Evolutionary conservation across 2,888 invertebrate genomes (phyloP).

Genomic region (Conops quadrifasciatus): DNA sequence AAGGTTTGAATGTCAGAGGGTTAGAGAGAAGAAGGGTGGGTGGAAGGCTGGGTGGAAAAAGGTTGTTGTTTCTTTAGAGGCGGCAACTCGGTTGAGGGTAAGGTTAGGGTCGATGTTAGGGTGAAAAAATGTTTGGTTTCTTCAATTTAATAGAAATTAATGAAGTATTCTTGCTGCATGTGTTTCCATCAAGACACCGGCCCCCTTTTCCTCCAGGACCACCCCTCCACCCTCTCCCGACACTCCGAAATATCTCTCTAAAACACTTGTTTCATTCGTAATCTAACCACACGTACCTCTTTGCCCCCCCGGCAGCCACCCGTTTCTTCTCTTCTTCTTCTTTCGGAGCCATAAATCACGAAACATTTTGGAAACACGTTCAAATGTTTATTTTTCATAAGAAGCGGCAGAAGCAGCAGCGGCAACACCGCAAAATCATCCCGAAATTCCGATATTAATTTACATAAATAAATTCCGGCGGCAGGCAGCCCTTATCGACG

Average conservation of each 20-base stretch:
- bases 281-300: constrained; percentile 14
- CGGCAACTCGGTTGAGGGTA: too few relatives aligned
- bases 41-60: neutral
- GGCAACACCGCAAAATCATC: too few relatives aligned
- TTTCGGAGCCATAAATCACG: neutral
- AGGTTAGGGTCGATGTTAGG: neutral
- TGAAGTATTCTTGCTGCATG: constrained; percentile 32
- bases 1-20: neutral
- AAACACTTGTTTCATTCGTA: too few relatives aligned
- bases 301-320: neutral
- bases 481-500: too few relatives aligned
- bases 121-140: constrained; percentile 31
- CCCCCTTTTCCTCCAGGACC: neutral
- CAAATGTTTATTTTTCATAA: constrained; percentile 11
- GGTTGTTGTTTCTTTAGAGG: too few relatives aligned
- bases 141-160: constrained; percentile 41
- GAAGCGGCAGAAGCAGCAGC: too few relatives aligned
- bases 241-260: neutral
- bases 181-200: neutral
- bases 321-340: neutral
- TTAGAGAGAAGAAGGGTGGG: neutral
- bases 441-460: too few relatives aligned
- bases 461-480: too few relatives aligned
- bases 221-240: neutral
- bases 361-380: neutral